Base-by-base conservation (phyloP, 2,888 invertebrate genomes). In the Tridacna gigas region DNA sequence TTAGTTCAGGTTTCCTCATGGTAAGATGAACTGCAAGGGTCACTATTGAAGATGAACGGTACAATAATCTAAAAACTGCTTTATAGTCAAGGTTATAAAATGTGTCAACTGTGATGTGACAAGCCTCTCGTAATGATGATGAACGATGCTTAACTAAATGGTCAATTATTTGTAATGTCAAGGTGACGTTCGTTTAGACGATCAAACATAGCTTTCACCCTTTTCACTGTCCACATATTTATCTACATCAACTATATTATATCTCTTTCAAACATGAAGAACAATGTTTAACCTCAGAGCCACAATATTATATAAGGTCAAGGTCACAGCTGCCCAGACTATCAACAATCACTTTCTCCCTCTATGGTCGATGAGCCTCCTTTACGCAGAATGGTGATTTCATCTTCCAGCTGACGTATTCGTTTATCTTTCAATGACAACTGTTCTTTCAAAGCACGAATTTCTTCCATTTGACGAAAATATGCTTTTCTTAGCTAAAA, bases 341-440 rank as follows among this genome's bases (percentile, higher is more conserved):
- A 37, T 37, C n/a, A 63, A 9, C 63, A 63, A 63, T 63, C 63
- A 63, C 63, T 63, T 22, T 63, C 63, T 22, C 63, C 63, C 22
- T 63, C 22, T 63, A 63, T n/a, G 22, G 12, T 63, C n/a, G 63
- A 63, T 22, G 63, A 3, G 7, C 63, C 63, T 18, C 78, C 73
- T 74, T 75, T 74, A 37, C 85, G 85, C 67, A 89, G 63, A 18
- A 83, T 76, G 5, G 71, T 77, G 0, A 95, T 82, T 84, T 97
- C 96, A 78, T 97, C 97, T 93, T 98, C 98, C 45, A 98, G 95
- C 92, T 98, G 97, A 79, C 97, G 96, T 26, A 98, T 97, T 71
- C 97, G 96, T 90, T 97, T 96, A 93, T 98, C 98, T 91, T 97
- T 97, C 93, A 97, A 96, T 26, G 96, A 96, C 65, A 98, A 95